Conservation (phyloP, 1,140 invertebrate species). For the Cyphomyrmex costatus region DNA sequence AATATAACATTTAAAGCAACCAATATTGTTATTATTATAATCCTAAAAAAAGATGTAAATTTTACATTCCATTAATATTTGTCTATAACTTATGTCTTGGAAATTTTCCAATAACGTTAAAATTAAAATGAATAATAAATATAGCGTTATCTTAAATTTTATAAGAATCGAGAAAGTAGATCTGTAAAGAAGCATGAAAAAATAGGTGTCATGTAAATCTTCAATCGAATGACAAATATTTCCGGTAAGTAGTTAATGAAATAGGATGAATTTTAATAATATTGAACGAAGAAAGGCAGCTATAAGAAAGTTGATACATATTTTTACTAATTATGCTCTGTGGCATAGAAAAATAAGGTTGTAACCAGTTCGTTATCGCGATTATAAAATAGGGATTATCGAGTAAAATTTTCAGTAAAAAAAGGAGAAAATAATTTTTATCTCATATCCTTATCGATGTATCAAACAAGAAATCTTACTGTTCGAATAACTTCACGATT, state of each 20-base stretch:
- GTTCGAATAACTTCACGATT: neutral
- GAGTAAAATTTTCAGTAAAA: neutral
- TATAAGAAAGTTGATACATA: constrained; percentile 51
- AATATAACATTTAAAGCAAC: neutral
- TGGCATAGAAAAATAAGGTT: neutral
- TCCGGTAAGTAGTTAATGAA: neutral
- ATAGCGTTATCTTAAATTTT: neutral
- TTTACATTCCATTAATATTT: neutral
- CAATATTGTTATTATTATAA: neutral
- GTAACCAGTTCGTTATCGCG: constrained; percentile 22
- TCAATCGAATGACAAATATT: constrained; percentile 33
- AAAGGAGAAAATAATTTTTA: neutral
- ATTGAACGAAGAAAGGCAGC: constrained; percentile 16
- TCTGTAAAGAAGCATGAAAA: neutral
- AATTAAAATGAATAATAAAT: constrained; percentile 13
- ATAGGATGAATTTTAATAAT: constrained; percentile 17
- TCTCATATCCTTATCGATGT: neutral
- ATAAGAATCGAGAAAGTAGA: neutral
- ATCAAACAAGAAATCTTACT: neutral
- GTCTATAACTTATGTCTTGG: neutral
- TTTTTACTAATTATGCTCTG: neutral
- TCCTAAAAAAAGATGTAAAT: neutral
- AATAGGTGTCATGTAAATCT: constrained; percentile 27
- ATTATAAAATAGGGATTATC: constrained; percentile 34
- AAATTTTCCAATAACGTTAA: neutral